These are phyloP conservation scores for Microtus californicus DNA, from an alignment of 2,797 vertebrate species.

Conservation along the genomic window DNA sequence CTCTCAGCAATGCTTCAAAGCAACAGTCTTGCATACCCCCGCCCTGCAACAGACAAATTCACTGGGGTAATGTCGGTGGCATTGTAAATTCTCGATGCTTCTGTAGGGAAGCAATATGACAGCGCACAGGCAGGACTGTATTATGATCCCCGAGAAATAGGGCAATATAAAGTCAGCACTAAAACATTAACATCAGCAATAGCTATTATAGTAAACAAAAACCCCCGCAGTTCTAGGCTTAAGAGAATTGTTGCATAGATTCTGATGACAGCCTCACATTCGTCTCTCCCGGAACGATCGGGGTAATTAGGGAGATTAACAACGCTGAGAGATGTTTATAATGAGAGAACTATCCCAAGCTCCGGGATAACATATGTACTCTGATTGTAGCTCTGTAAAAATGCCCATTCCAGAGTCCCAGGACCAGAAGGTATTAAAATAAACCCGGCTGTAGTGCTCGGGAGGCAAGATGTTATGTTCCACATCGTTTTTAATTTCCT, in stretches of 20 bases:
- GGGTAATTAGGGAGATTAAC: constrained; percentile 41
- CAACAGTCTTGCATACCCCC: background rate
- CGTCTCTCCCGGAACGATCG: background rate
- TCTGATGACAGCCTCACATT: background rate
- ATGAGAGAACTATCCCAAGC: constrained; percentile 10
- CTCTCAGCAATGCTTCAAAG: constrained; percentile 44
- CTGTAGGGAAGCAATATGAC: background rate
- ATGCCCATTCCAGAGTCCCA: background rate
- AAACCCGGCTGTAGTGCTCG: constrained; percentile 22
- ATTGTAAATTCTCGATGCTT: constrained; percentile 38
- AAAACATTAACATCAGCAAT: constrained; percentile 47
- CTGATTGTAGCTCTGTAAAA: constrained; percentile 41
- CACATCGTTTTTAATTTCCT: constrained; percentile 44
- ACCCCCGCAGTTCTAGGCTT: background rate
- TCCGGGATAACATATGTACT: background rate
- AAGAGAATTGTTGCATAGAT: constrained; percentile 40
- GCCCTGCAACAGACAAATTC: background rate
- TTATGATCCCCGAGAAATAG: constrained; percentile 11
- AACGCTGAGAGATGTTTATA: constrained; percentile 33
- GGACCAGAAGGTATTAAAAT: constrained; percentile 18
- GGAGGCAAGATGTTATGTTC: constrained; percentile 20
- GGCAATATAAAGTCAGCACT: constrained; percentile 49
- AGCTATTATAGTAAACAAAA: background rate
- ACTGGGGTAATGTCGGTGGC: background rate
- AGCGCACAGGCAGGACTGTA: background rate